Percentiles rank a stretch among this genome's conserved stretches.
Evolutionary conservation across 2,888 invertebrate genomes (phyloP).

Genomic region (Hyposoter dolosus): DNA sequence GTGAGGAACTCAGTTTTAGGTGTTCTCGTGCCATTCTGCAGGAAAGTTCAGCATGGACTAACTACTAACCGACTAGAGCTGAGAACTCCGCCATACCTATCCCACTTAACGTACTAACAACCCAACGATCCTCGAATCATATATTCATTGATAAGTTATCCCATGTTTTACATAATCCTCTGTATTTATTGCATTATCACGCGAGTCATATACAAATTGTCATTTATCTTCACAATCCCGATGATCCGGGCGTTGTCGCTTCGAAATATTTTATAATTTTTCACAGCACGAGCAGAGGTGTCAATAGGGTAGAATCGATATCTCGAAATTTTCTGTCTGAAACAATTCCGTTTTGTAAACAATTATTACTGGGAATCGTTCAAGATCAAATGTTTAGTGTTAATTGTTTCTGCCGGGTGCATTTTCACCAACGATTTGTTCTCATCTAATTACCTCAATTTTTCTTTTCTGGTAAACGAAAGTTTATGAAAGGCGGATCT

Average conservation of each 20-base stretch:
- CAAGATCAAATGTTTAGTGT: neutral
- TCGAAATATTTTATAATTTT: neutral
- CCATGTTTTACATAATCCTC: constrained; percentile 41
- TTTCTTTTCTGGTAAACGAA: neutral
- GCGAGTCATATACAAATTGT: constrained; percentile 11
- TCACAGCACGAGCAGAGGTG: neutral
- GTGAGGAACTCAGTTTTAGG: constrained; percentile 45
- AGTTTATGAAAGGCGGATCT: neutral
- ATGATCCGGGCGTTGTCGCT: neutral
- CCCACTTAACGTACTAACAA: constrained; percentile 58
- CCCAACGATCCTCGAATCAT: constrained; percentile 60
- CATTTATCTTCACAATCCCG: neutral
- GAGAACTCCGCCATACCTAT: constrained; percentile 47
- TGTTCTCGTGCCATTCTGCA: constrained; percentile 53
- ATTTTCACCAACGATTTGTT: neutral
- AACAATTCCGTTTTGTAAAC: no score
- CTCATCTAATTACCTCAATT: neutral
- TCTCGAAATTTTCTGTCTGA: no score
- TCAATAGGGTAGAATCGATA: neutral
- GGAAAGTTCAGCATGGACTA: constrained; percentile 55
- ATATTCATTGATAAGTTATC: constrained; percentile 64
- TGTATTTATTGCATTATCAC: constrained; percentile 14
- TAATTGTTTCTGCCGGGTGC: neutral
- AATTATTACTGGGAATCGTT: no score
- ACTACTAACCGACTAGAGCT: constrained; percentile 52